A percentile compares a stretch with the other conserved stretches of the same genome.
phyloP scores from a whole-genome alignment of 2,888 invertebrate genomes.

The Drosophila nr. perissopoda region DNA sequence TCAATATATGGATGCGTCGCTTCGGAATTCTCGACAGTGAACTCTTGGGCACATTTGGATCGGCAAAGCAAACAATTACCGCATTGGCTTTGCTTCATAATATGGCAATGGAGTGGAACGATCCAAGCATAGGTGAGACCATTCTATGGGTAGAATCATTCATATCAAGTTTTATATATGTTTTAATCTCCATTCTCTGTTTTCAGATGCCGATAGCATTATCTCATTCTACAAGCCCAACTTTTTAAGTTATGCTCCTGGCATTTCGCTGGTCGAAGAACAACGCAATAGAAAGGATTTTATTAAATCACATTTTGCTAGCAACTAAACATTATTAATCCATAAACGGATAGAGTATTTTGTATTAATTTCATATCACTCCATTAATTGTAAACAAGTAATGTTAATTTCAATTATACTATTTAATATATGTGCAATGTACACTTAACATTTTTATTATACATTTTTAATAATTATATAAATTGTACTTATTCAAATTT shows the following conservation, averaged over 20 bases:
- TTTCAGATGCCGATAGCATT: constrained; percentile 50
- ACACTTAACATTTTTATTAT: background rate
- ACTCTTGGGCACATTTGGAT: constrained; percentile 65
- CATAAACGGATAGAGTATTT: background rate
- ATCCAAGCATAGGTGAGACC: constrained; percentile 65
- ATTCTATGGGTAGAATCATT: background rate
- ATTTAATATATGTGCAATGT: constrained; percentile 4
- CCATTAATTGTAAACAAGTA: background rate
- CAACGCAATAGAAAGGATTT: constrained; percentile 69
- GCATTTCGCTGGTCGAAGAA: constrained; percentile 38
- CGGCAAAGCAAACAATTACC: constrained; percentile 73
- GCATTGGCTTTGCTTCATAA: constrained; percentile 79
- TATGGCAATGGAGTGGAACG: constrained; percentile 81
- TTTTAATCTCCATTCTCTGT: background rate
- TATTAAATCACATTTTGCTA: constrained; percentile 68
- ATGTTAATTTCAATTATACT: background rate
- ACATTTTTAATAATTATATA: background rate
- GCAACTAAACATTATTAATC: constrained; percentile 19
- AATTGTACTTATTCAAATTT: background rate
- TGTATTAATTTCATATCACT: background rate
- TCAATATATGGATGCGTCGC: constrained; percentile 66
- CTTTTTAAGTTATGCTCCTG: constrained; percentile 27
- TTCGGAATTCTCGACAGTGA: constrained; percentile 72
- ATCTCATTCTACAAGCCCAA: constrained; percentile 46
- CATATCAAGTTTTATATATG: background rate